These are phyloP conservation scores for Pholis gunnellus DNA, from an alignment of 2,113 vertebrate genomes.

Conservation along the genomic window DNA sequence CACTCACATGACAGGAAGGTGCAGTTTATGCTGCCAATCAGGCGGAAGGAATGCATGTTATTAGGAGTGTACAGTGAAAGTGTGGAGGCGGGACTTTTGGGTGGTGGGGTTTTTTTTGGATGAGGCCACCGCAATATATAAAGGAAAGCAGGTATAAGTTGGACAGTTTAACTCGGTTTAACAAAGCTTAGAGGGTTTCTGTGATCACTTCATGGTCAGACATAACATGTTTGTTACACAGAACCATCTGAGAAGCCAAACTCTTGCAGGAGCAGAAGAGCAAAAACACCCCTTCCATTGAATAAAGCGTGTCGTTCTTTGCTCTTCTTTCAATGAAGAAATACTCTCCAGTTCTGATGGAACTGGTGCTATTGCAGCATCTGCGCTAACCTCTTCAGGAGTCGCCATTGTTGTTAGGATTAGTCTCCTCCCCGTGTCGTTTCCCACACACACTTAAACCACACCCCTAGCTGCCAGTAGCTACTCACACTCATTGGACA, in stretches of 20 bases:
- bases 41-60: conserved; percentile 80
- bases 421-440: too few relatives aligned
- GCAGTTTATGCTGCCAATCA: conserved; percentile 83
- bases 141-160: conserved; percentile 35
- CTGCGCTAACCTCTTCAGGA: too few relatives aligned
- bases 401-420: background rate
- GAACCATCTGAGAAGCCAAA: too few relatives aligned
- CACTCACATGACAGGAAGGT: conserved; percentile 82
- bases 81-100: conserved; percentile 62
- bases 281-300: too few relatives aligned
- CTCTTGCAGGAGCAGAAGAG: too few relatives aligned
- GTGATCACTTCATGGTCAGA: background rate
- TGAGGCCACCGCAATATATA: conserved; percentile 4
- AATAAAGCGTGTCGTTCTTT: background rate
- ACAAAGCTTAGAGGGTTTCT: background rate
- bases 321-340: background rate
- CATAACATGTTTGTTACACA: too few relatives aligned
- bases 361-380: background rate
- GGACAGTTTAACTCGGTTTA: background rate
- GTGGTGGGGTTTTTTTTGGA: background rate
- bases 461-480: too few relatives aligned
- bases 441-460: too few relatives aligned
- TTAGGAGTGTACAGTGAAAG: conserved; percentile 69
- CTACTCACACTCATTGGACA: background rate
- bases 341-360: background rate